Evolutionary conservation across 2,113 vertebrate genomes (phyloP).

Genomic region (Leiothrix lutea): DNA sequence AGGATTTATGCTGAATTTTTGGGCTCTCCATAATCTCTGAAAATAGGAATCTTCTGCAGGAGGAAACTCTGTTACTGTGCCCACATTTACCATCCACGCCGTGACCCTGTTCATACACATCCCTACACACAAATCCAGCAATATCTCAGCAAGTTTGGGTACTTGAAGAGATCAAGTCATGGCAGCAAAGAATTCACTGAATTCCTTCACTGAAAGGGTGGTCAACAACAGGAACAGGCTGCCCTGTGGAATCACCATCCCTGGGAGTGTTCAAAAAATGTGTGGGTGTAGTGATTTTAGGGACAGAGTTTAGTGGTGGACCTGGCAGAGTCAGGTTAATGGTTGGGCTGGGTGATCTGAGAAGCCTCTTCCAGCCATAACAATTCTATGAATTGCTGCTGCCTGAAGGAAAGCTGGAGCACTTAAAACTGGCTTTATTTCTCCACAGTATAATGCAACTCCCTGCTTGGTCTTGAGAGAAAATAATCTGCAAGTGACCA

Average conservation of each 20-base stretch:
- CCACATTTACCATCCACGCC: no score
- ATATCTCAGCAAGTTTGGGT: background rate
- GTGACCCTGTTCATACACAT: no score
- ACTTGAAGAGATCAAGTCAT: background rate
- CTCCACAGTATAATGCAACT: background rate
- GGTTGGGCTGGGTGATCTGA: background rate
- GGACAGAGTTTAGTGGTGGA: background rate
- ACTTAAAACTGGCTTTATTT: background rate
- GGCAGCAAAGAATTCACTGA: background rate
- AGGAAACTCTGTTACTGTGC: background rate
- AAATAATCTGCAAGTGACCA: background rate
- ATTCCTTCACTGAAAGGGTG: background rate
- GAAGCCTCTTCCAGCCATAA: background rate
- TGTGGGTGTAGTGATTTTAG: background rate
- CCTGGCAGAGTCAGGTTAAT: no score
- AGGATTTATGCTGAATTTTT: background rate
- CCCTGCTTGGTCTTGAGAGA: background rate
- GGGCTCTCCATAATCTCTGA: background rate
- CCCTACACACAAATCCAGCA: background rate
- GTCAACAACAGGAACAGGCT: background rate
- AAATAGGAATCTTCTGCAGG: background rate
- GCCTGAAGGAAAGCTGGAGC: background rate
- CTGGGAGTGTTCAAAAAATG: background rate
- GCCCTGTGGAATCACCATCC: background rate
- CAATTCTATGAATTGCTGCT: background rate